Conservation (phyloP, 2,888 invertebrate species). For the Monoplex corrugatus region DNA sequence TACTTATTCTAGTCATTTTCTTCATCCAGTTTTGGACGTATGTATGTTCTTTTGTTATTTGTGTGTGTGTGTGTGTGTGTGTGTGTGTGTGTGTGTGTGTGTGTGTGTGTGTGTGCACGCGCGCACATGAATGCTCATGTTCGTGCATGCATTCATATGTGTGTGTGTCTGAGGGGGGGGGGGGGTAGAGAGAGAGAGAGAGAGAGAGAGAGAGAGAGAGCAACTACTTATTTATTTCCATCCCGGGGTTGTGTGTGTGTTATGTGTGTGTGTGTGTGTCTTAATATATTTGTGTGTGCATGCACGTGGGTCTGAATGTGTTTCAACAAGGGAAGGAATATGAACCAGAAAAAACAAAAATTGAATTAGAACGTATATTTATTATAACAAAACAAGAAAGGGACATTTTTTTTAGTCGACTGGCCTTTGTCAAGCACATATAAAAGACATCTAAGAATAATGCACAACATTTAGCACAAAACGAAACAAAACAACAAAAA, state of each 20-base stretch:
- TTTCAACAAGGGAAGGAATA: too few species aligned
- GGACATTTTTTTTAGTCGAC: too few species aligned
- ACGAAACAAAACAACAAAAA: too few species aligned
- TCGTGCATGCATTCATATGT: neutral
- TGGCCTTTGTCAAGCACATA: too few species aligned
- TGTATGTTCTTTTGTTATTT: neutral
- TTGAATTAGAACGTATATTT: too few species aligned
- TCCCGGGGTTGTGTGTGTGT: neutral
- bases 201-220: neutral
- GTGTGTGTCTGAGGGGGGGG: neutral
- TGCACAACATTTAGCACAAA: too few species aligned
- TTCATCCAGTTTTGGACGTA: neutral
- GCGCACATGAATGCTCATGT: neutral
- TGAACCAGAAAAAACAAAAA: too few species aligned
- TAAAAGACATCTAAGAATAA: too few species aligned
- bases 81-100: conserved; percentile 21
- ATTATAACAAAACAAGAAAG: too few species aligned
- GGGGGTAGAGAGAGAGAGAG: neutral
- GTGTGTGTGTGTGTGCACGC: conserved; percentile 16
- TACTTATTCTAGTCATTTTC: neutral
- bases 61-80: conserved; percentile 39
- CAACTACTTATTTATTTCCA: neutral
- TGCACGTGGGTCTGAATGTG: too few species aligned
- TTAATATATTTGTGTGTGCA: too few species aligned
- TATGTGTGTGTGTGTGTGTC: too few species aligned